Base-by-base conservation (phyloP, 2,797 vertebrate genomes). In the Cossypha niveicapilla region DNA sequence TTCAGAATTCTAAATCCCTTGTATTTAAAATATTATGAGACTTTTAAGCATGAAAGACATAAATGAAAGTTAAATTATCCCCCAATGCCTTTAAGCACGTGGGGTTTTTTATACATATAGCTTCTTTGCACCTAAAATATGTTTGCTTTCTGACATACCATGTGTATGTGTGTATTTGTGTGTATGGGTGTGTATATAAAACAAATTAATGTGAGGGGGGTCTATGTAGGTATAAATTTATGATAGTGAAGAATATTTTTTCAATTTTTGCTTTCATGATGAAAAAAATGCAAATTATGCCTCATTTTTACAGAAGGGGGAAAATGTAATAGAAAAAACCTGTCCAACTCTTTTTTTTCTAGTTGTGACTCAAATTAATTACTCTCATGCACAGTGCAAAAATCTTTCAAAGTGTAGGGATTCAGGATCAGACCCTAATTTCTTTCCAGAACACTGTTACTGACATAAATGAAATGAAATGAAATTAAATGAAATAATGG, bases 171-270 rank as follows among this genome's bases (percentile, higher is more conserved):
- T 18, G 6, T 16, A 56, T 78, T 21, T 74, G 4, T 42, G 3
- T 47, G 2, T 12, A 1, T 27, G 1, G 28, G 1, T 37, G 1
- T 28, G 13, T 17, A 24, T 3, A 42, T 13, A 35, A 28, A 5
- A 51, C 0, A 16, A 11, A 22, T 19, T 34, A 51, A 51, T 18
- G 2, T 25, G 53, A 44, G 0, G 2, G 1, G 1, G 0, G 1
- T 2, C 2, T 27, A 0, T 21, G 4, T 0, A 2, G 13, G 3
- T 54, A 23, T 41, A 35, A 35, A 51, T 44, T 47, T 74, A 54
- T 71, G 21, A 18, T 1, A 41, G 4, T 13, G 10, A 47, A 45
- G 51, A 68, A 34, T 18, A 35, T 25, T 62, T 37, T 39, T 41
- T n/a, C n/a, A n/a, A n/a, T 13, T 7, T 41, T 51, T 66, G 2